These are phyloP conservation scores for Drosophila lutescens DNA, from an alignment of 2,888 invertebrate genomes.

Conservation along the genomic window DNA sequence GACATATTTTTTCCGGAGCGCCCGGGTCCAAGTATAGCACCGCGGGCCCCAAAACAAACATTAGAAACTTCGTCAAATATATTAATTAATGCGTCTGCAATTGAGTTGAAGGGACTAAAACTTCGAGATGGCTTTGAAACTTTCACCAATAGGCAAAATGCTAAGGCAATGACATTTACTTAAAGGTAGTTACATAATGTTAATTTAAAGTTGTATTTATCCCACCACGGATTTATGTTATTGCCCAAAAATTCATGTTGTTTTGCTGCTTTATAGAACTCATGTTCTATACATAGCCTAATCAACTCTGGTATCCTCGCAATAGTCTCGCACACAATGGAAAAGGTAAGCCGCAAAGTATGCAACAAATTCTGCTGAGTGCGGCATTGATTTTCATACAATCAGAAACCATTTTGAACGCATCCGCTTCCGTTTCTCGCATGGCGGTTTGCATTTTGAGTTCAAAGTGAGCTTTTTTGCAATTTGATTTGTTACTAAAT, in stretches of 20 bases:
- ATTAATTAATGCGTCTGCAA: slow-evolving; percentile 62
- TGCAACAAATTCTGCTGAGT: slow-evolving; percentile 63
- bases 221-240: too few species aligned
- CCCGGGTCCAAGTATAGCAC: slow-evolving; percentile 48
- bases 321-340: not conserved
- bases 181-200: too few species aligned
- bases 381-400: slow-evolving; percentile 43
- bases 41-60: slow-evolving; percentile 37
- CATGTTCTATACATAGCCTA: slow-evolving; percentile 11
- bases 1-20: slow-evolving; percentile 3
- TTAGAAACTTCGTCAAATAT: slow-evolving; percentile 40
- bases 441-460: slow-evolving; percentile 51
- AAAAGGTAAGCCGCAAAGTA: slow-evolving; percentile 46
- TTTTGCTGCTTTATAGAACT: not conserved
- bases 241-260: too few species aligned
- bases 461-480: slow-evolving; percentile 43
- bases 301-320: slow-evolving; percentile 21
- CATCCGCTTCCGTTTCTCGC: slow-evolving; percentile 68
- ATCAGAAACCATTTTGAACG: slow-evolving; percentile 56
- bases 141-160: slow-evolving; percentile 14
- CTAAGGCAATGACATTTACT: not conserved
- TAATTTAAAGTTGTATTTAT: not conserved
- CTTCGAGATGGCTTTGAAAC: slow-evolving; percentile 35
- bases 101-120: slow-evolving; percentile 31
- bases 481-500: slow-evolving; percentile 70